phyloP scores from a whole-genome alignment of 2,888 invertebrate genomes.

The Notodonta dromedarius region DNA sequence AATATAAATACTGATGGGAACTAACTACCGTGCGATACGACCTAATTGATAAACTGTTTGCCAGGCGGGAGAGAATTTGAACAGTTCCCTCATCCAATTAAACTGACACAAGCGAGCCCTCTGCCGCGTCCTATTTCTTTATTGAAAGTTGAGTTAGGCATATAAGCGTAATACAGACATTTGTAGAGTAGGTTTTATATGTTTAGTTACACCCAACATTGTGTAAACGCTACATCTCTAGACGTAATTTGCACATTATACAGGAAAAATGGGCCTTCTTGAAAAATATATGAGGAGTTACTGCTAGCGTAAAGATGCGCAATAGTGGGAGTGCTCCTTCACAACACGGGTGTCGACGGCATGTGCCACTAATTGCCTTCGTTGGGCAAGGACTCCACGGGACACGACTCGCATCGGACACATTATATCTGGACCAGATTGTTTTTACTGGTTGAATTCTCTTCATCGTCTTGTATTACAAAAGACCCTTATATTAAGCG shows the following conservation, averaged over 20 bases:
- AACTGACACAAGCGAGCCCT: constrained; percentile 58
- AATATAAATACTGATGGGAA: constrained; percentile 62
- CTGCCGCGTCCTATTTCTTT: constrained; percentile 37
- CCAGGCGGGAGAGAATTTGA: constrained; percentile 56
- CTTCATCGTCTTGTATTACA: constrained; percentile 33
- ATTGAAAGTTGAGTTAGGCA: constrained; percentile 36
- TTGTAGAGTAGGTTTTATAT: constrained; percentile 1
- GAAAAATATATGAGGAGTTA: constrained; percentile 45
- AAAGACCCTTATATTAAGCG: constrained; percentile 18
- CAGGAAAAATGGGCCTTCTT: constrained; percentile 12
- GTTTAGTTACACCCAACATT: constrained; percentile 20
- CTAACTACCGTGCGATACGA: constrained; percentile 58
- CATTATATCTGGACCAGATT: constrained; percentile 50
- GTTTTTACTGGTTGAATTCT: constrained; percentile 43
- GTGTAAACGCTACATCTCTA: constrained; percentile 15
- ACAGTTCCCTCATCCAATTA: constrained; percentile 64
- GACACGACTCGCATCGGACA: constrained; percentile 23
- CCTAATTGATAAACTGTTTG: constrained; percentile 70
- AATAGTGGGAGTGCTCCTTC: constrained; percentile 53
- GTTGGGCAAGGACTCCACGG: constrained; percentile 53
- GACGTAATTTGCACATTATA: too few species aligned
- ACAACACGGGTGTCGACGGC: constrained; percentile 56
- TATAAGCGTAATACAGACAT: constrained; percentile 20
- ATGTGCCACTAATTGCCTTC: constrained; percentile 73
- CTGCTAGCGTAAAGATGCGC: constrained; percentile 35